Base-by-base conservation (phyloP, 2,797 vertebrate genomes). In the Eptatretus atami region DNA sequence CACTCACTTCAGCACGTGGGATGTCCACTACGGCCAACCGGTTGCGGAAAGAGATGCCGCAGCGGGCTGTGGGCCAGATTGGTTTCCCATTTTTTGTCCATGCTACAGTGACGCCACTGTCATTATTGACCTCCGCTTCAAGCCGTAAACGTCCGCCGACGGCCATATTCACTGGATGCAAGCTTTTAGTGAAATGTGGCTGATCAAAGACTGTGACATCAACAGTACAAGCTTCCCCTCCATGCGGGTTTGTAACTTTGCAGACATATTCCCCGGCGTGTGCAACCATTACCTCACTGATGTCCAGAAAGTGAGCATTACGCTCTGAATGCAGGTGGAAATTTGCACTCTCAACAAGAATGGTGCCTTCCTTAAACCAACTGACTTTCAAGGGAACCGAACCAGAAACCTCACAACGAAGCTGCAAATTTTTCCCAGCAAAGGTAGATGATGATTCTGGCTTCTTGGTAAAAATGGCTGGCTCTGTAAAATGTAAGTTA, bases 101-200 rank as follows among this genome's bases (percentile, higher is more conserved):
- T 68, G 85, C 93, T 31, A 81, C 79, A 77, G 85, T 95, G 25
- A 99, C 77, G 19, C 84, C 86, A 70, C 78, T 84, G 71, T 99
- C 90, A 79, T 95, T 90, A 61, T 93, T 82, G 72, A 95, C 77
- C 74, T 87, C 86, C 70, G 86, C 84, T 72, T 99, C 92, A 70
- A 99, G 82, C 66, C 66, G 81, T 69, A 95, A 70, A 64, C 76
- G 78, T 69, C 82, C 82, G 71, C 82, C 85, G 72, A 93, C 77
- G 60, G 86, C 82, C 3, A 80, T 76, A 65, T 84, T 80, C 24
- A 73, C 74, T 1, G 82, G 69, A 67, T 83, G 78, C 71, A 86
- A 69, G 57, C 74, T 75, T 75, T 81, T 88, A 70, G 84, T 76
- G 71, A 95, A 92, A 71, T 71, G 76, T 2, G 92, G 92, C 57